Base-by-base conservation (phyloP, 2,888 invertebrate species). In the Cheilosia impressa region DNA sequence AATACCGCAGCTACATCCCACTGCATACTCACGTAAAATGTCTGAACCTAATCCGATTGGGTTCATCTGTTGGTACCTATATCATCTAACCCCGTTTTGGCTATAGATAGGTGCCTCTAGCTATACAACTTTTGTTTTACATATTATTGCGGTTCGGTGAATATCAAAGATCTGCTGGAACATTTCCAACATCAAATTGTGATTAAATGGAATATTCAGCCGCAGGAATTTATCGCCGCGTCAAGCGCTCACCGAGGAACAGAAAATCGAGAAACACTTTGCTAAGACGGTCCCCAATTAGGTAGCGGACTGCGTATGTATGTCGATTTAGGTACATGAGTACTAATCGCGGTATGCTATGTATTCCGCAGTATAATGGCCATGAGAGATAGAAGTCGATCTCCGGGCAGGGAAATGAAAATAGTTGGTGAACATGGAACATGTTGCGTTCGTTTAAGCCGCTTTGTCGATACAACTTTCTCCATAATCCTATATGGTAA, bases 141-240 rank as follows among this genome's bases (percentile, higher is more conserved):
- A 76, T 55, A 66, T 76, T 68, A 85, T 76, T 80, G 80, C 85
- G 85, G 62, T 57, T 81, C 85, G 85, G 85, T 85, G 68, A 63
- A 85, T 80, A 85, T 85, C 85, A 85, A 85, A 71, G 85, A 85
- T 85, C 72, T 31, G 4, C 45, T 73, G 66, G 34, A 77, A 77
- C 85, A 72, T 77, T 72, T 77, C 77, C 72, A 58, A 85, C 80
- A 81, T 85, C 81, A 81, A 85, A 81, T 85, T 81, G 85, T 85
- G 85, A 85, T 85, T 85, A 77, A 85, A 80, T 72, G 72, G 68
- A 81, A 85, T 85, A 85, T 72, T 77, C 66, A 68, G 66, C 72
- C 72, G 31, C 27, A 77, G 77, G 85, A 85, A 85, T 85, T 72
- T 85, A 81, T 68, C 71, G 68, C 66, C 80, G 57, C 76, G 50